These are phyloP conservation scores for Pegoplata infirma DNA, from an alignment of 2,888 invertebrate genomes.

Conservation along the genomic window DNA sequence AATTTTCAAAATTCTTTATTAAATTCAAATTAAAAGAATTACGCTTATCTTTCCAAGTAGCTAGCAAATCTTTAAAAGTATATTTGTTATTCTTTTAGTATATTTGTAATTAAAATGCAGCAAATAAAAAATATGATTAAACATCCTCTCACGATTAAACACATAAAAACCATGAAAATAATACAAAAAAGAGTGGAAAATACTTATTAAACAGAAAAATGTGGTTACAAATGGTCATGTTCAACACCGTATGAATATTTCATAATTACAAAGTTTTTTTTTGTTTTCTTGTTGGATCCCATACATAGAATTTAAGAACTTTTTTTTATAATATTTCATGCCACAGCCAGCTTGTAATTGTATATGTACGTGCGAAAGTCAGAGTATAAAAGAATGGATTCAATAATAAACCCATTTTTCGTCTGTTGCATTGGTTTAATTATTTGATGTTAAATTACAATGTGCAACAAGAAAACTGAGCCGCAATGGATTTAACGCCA, in stretches of 20 bases:
- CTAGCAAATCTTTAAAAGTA: too few relatives aligned
- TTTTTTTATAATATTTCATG: conserved; percentile 21
- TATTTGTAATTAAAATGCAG: conserved; percentile 19
- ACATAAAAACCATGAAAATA: not conserved
- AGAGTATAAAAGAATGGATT: too few relatives aligned
- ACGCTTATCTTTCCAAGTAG: too few relatives aligned
- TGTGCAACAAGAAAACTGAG: too few relatives aligned
- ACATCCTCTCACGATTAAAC: conserved; percentile 32
- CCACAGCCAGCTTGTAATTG: conserved; percentile 11
- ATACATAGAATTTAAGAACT: not conserved
- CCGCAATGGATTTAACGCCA: too few relatives aligned
- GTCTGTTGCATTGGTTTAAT: too few relatives aligned
- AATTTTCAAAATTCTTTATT: too few relatives aligned
- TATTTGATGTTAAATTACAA: too few relatives aligned
- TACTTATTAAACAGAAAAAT: conserved; percentile 19
- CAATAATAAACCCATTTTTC: too few relatives aligned
- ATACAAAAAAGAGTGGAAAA: conserved; percentile 5
- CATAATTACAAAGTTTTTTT: conserved; percentile 28
- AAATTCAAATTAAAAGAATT: too few relatives aligned
- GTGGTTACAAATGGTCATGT: conserved; percentile 23
- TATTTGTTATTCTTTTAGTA: not conserved
- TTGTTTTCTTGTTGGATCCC: conserved; percentile 7
- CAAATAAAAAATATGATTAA: conserved; percentile 19
- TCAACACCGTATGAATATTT: conserved; percentile 49
- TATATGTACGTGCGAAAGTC: too few relatives aligned